Base-by-base conservation (phyloP, 2,888 invertebrate genomes). In the Tillus elongatus region DNA sequence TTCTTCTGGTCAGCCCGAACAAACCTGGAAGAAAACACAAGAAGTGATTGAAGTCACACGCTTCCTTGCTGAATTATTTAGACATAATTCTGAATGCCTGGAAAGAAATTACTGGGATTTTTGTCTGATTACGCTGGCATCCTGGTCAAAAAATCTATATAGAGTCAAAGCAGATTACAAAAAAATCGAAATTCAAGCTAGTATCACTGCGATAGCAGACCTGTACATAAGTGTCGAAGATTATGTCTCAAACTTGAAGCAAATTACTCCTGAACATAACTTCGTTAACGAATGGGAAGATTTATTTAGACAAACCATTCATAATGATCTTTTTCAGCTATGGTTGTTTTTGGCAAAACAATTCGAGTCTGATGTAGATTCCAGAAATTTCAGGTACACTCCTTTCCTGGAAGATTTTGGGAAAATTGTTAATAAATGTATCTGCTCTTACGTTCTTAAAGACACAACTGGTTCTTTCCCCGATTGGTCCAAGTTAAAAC, bases 211-310 rank as follows among this genome's bases (percentile, higher is more conserved):
- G 2, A 69, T 74, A 36, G 70, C 71, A 45, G 61, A 71, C 19
- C 62, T 82, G 42, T 74, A 70, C 53, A 53, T 60, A 24, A 59
- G 64, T 33, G 58, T 75, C 33, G 64, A 64, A 14, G 50, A 44
- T 44, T 71, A 73, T 52, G 67, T 77, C 45, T 47, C 48, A 30
- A 50, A 51, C 37, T 54, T 67, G 24, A 54, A 60, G 37, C 47
- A 55, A 35, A 50, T 63, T 13, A 49, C 43, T 47, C 64, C 66
- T 2, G 15, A 52, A 28, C 59, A 55, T 36, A 63, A 61, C 46
- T 72, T 77, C 33, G 55, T 70, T 14, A 69, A 72, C 35, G 89
- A 90, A 66, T 90, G 89, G 89, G 63, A 67, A 33, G 80, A 84
- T 60, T 72, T 90, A 36, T 85, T 89, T 66, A 72, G 75, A 40